Percentiles rank a stretch among this genome's conserved stretches.
Evolutionary conservation across 2,113 vertebrate species (phyloP).

Genomic region (Turnix velox): DNA sequence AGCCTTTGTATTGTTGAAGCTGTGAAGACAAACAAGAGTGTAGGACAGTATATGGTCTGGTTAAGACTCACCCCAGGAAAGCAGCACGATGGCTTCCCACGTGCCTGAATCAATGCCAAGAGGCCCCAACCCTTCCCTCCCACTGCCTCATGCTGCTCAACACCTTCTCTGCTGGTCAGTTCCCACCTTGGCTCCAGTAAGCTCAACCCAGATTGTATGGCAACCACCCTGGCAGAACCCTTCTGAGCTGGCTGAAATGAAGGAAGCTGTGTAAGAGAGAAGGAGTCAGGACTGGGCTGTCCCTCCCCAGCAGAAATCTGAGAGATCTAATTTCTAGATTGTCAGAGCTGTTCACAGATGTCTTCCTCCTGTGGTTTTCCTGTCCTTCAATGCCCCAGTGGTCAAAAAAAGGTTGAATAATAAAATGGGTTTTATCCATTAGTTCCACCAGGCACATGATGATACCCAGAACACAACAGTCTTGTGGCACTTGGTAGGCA

Average conservation of each 20-base stretch:
- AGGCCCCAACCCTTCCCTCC: not conserved
- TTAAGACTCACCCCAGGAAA: too few relatives aligned
- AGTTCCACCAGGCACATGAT: not conserved
- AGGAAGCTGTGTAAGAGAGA: not conserved
- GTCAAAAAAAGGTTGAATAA: not conserved
- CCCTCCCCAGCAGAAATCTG: not conserved
- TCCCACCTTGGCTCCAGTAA: not conserved
- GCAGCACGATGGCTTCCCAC: accelerated
- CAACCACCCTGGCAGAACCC: not conserved
- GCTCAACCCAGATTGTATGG: not conserved
- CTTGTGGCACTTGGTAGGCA: not conserved
- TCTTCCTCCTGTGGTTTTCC: not conserved
- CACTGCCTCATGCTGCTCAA: accelerated
- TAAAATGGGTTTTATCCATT: not conserved
- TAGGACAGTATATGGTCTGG: accelerated
- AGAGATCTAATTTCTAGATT: not conserved
- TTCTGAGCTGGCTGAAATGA: not conserved
- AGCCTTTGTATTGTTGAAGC: not conserved
- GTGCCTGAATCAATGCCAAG: not conserved
- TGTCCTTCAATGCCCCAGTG: not conserved
- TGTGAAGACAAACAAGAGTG: not conserved
- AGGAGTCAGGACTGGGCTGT: not conserved
- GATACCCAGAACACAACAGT: not conserved
- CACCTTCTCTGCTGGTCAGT: not conserved
- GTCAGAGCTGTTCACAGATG: not conserved